phyloP scores from a whole-genome alignment of 1,140 invertebrate species.

The Lordiphosa stackelbergi region DNA sequence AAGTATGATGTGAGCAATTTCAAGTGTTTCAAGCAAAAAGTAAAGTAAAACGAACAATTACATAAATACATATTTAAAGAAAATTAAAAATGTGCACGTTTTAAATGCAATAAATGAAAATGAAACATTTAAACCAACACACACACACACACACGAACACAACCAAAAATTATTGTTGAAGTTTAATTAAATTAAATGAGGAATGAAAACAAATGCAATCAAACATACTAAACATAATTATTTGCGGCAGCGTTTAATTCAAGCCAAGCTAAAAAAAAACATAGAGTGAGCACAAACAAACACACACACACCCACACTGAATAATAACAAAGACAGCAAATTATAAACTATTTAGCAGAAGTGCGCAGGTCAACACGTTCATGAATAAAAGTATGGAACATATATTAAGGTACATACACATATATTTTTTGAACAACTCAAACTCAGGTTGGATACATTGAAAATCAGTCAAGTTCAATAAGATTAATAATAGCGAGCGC shows the following conservation, averaged over 20 bases:
- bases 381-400: constrained; percentile 10
- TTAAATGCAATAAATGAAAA: constrained; percentile 11
- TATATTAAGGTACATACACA: constrained; percentile 35
- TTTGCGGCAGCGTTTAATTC: constrained; percentile 25
- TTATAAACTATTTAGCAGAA: constrained; percentile 23
- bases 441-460: constrained; percentile 75
- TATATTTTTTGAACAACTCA: constrained; percentile 75
- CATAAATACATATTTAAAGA: constrained; percentile 12
- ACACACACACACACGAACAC: constrained; percentile 36
- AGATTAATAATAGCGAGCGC: constrained; percentile 70
- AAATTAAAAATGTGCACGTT: constrained; percentile 26
- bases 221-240: constrained; percentile 49
- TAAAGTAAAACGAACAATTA: constrained; percentile 14
- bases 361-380: constrained; percentile 22
- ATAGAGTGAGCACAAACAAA: constrained; percentile 70
- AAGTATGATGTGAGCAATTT: constrained; percentile 69
- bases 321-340: constrained; percentile 10
- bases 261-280: constrained; percentile 50
- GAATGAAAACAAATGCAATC: constrained; percentile 65
- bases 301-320: constrained; percentile 46
- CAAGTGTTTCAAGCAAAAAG: constrained; percentile 67
- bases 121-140: constrained; percentile 4
- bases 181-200: constrained; percentile 71
- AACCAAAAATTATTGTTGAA: constrained; percentile 59
- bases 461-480: constrained; percentile 71